These are phyloP conservation scores for Drosophila anomelani DNA, from an alignment of 2,888 invertebrate genomes.

Conservation along the genomic window DNA sequence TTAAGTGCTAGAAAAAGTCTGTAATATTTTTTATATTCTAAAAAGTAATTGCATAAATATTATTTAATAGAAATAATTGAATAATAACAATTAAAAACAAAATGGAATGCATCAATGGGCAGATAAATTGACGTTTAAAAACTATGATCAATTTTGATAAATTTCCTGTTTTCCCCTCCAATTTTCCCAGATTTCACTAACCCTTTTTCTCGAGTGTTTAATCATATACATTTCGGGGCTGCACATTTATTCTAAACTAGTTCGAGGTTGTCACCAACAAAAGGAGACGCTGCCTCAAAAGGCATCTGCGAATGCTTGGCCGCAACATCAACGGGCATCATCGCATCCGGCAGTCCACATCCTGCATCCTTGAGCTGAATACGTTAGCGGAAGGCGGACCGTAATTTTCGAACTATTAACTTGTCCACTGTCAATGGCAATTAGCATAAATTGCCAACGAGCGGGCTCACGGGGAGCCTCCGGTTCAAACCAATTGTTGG, in stretches of 20 bases:
- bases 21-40: too few relatives aligned
- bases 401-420: constrained; percentile 63
- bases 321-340: constrained; percentile 33
- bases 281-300: constrained; percentile 22
- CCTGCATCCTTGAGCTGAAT: constrained; percentile 77
- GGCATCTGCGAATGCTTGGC: constrained; percentile 28
- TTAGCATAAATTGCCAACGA: constrained; percentile 44
- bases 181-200: background rate
- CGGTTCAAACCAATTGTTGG: constrained; percentile 10
- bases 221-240: constrained; percentile 33
- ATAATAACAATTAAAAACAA: too few relatives aligned
- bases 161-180: too few relatives aligned
- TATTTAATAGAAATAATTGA: background rate
- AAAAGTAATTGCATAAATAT: background rate
- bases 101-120: background rate
- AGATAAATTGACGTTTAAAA: background rate
- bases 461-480: background rate
- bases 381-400: constrained; percentile 50
- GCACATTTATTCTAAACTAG: constrained; percentile 45
- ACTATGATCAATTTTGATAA: too few relatives aligned
- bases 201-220: constrained; percentile 7
- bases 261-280: constrained; percentile 55
- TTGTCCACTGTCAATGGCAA: constrained; percentile 73
- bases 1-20: background rate
- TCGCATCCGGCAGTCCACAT: constrained; percentile 60